These are phyloP conservation scores for Thera britannica DNA, from an alignment of 2,888 invertebrate genomes.

Conservation along the genomic window DNA sequence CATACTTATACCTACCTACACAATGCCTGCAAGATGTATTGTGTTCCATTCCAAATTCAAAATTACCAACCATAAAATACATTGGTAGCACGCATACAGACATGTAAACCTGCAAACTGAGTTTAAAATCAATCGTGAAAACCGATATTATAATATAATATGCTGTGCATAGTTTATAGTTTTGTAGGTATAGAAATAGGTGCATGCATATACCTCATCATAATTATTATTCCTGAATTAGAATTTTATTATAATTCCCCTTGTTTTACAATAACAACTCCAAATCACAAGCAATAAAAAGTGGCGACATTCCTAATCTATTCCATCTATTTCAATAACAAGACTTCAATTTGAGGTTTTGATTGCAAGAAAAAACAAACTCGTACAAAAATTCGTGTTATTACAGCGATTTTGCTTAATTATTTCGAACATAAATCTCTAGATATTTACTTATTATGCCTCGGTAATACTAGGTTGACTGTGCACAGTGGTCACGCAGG, in stretches of 20 bases:
- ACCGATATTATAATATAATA: too few species aligned
- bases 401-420: slow-evolving; percentile 64
- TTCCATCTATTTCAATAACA: slow-evolving; percentile 41
- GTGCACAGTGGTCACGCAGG: slow-evolving; percentile 65
- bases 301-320: slow-evolving; percentile 30
- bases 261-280: slow-evolving; percentile 1
- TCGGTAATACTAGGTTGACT: slow-evolving; percentile 71
- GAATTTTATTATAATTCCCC: background rate
- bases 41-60: too few species aligned
- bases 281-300: slow-evolving; percentile 29
- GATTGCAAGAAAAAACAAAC: slow-evolving; percentile 51
- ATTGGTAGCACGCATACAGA: too few species aligned
- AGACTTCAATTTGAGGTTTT: slow-evolving; percentile 35
- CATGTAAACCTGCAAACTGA: too few species aligned
- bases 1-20: too few species aligned
- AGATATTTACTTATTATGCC: slow-evolving; percentile 73
- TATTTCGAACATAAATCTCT: slow-evolving; percentile 72
- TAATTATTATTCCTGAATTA: background rate
- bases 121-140: too few species aligned
- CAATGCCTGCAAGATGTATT: too few species aligned
- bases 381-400: slow-evolving; percentile 54
- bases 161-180: too few species aligned
- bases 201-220: too few species aligned
- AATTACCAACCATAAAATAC: too few species aligned
- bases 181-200: too few species aligned